These are phyloP conservation scores for Sphaeramia orbicularis DNA, from an alignment of 2,797 vertebrate species.

Conservation along the genomic window DNA sequence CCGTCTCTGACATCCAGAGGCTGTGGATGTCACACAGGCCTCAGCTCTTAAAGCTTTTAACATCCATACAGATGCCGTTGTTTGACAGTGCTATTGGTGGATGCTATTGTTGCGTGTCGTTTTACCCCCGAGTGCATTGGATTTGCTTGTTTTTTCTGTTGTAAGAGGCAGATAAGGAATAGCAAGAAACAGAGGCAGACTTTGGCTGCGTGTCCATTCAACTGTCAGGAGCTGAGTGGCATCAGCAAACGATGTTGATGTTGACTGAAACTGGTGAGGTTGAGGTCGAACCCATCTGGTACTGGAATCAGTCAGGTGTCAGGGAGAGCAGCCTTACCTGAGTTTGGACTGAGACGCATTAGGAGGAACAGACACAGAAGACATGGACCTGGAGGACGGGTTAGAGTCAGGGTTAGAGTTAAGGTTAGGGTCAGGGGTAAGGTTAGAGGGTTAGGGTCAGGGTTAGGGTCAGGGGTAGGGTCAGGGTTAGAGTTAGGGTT, in stretches of 20 bases:
- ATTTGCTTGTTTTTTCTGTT: conserved; percentile 72
- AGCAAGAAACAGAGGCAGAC: conserved; percentile 70
- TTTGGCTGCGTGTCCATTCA: conserved; percentile 69
- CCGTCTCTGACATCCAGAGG: conserved; percentile 82
- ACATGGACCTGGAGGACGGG: conserved; percentile 44
- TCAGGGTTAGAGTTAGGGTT: too few species aligned
- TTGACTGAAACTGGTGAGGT: conserved; percentile 33
- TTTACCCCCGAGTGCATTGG: conserved; percentile 62
- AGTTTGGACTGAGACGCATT: conserved; percentile 32
- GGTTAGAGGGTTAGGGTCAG: too few species aligned
- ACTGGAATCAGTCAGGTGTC: conserved; percentile 66
- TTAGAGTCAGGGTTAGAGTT: too few species aligned
- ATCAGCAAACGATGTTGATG: conserved; percentile 64
- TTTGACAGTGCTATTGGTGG: conserved; percentile 81
- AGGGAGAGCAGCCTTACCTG: conserved; percentile 25
- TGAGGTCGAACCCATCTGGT: conserved; percentile 67
- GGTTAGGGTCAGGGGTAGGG: too few species aligned
- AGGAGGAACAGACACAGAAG: conserved; percentile 21
- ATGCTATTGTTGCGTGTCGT: conserved; percentile 80
- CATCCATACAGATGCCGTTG: conserved; percentile 80
- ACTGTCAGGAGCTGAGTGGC: conserved; percentile 70
- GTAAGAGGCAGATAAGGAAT: conserved; percentile 67
- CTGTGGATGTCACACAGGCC: conserved; percentile 79
- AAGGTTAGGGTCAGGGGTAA: too few species aligned
- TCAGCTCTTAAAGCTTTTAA: conserved; percentile 85